These are phyloP conservation scores for Microplitis deprimator DNA, from an alignment of 2,888 invertebrate genomes.

Conservation along the genomic window DNA sequence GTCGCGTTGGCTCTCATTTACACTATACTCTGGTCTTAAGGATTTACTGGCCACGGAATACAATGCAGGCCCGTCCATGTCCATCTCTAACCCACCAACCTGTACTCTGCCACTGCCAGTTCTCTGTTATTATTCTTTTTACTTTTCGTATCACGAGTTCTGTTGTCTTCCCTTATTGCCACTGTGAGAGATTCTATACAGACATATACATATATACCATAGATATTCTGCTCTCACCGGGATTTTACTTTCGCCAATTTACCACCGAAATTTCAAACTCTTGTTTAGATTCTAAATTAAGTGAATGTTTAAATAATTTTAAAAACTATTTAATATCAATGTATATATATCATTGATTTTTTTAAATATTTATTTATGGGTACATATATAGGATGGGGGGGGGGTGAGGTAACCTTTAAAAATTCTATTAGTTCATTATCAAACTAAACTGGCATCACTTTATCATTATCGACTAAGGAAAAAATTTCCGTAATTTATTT, in stretches of 20 bases:
- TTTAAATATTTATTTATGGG: too few relatives aligned
- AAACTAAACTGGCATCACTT: too few relatives aligned
- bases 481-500: too few relatives aligned
- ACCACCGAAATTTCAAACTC: constrained; percentile 25
- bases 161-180: constrained; percentile 28
- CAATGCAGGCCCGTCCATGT: constrained; percentile 71
- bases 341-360: not conserved
- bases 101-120: not conserved
- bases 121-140: constrained; percentile 7
- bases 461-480: too few relatives aligned
- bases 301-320: not conserved
- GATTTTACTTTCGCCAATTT: not conserved
- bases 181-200: constrained; percentile 23
- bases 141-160: constrained; percentile 8
- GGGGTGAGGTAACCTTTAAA: too few relatives aligned
- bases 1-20: constrained; percentile 66
- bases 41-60: constrained; percentile 71
- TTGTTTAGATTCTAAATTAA: constrained; percentile 27
- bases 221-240: constrained; percentile 40
- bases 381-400: too few relatives aligned
- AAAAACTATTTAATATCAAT: not conserved
- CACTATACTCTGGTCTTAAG: constrained; percentile 63
- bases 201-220: constrained; percentile 8
- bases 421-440: too few relatives aligned
- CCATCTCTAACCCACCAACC: constrained; percentile 57